These are phyloP conservation scores for Pardalotus punctatus DNA, from an alignment of 2,113 vertebrate species.

Conservation along the genomic window DNA sequence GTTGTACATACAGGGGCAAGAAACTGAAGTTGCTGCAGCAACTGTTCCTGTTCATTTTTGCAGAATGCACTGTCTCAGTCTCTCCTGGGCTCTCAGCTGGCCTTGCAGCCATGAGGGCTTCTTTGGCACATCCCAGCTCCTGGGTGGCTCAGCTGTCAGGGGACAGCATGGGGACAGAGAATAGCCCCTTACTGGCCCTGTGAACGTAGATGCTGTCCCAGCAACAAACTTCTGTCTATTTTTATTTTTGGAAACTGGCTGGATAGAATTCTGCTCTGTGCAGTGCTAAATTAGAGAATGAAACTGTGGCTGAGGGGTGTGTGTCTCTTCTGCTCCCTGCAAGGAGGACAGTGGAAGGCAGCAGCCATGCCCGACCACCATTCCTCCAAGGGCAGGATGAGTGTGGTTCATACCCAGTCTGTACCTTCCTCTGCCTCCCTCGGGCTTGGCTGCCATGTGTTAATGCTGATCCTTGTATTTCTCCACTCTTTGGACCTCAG, in stretches of 20 bases:
- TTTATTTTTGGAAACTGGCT: neutral
- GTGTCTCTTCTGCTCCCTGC: neutral
- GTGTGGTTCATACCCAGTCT: neutral
- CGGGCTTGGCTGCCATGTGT: rapidly evolving
- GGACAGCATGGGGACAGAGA: neutral
- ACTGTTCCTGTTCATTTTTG: neutral
- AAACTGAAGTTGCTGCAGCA: neutral
- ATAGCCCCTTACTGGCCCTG: neutral
- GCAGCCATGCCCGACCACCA: neutral
- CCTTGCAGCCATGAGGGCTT: neutral
- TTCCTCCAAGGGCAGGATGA: neutral
- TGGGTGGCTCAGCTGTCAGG: neutral
- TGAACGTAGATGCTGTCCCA: neutral
- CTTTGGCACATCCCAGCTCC: neutral
- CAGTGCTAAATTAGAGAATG: neutral
- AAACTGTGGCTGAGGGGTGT: neutral
- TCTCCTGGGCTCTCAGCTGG: neutral
- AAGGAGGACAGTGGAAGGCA: neutral
- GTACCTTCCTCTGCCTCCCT: neutral
- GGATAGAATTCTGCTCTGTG: neutral
- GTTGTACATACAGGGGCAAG: rapidly evolving
- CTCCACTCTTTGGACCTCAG: neutral
- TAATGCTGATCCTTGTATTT: neutral
- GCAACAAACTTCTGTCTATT: neutral
- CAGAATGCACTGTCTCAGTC: neutral